phyloP scores from a whole-genome alignment of 2,113 vertebrate species.

The Pedetes capensis region DNA sequence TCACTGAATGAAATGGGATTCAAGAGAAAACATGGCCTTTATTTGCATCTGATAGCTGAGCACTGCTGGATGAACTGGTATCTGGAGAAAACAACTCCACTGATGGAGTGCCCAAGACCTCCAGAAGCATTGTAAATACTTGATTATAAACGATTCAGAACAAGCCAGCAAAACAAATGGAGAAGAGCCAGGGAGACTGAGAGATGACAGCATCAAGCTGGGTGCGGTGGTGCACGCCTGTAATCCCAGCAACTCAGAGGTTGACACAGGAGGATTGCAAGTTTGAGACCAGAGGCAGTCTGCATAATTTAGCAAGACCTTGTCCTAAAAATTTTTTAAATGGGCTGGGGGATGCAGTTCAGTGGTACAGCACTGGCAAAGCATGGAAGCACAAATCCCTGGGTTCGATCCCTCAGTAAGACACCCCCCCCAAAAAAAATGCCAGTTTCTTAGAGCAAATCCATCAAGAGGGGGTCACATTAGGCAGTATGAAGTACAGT shows the following conservation, averaged over 20 bases:
- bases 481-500: neutral
- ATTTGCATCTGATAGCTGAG: neutral
- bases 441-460: neutral
- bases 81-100: neutral
- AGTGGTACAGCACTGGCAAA: too few species aligned
- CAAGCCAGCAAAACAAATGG: neutral
- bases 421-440: too few species aligned
- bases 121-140: neutral
- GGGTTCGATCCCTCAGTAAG: too few species aligned
- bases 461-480: neutral
- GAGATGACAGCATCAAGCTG: neutral
- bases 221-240: too few species aligned
- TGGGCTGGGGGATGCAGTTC: too few species aligned
- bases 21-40: neutral
- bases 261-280: too few species aligned
- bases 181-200: neutral
- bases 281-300: too few species aligned
- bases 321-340: too few species aligned
- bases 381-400: too few species aligned
- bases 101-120: neutral
- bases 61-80: neutral
- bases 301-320: too few species aligned
- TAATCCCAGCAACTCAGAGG: too few species aligned
- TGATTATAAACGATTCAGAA: slow-evolving; percentile 52
- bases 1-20: neutral